Base-by-base conservation (phyloP, 2,113 vertebrate species). In the Arenaria interpres region DNA sequence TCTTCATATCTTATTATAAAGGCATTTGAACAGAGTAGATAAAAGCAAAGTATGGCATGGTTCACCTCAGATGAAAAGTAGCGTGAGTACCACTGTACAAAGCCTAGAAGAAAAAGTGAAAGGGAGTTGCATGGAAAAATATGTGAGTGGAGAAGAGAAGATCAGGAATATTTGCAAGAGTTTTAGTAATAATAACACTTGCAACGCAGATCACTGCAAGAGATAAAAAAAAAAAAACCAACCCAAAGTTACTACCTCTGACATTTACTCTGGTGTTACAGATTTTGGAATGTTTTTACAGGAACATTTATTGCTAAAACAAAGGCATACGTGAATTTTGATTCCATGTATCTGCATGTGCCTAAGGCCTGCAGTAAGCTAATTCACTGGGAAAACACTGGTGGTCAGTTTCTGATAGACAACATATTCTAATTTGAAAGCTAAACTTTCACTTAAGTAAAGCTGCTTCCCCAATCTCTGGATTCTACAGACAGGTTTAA, bases 241-340 rank as follows among this genome's bases (percentile, higher is more conserved):
- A 28, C 8, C 7, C 1, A 4, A 3, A 3, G 1, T 56, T 35
- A 76, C 27, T 53, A 54, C 2, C 6, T 48, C 50, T 71, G 19
- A 14, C 12, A 2, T 69, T 86, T 60, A 50, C 10, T 71, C 7
- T 1, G 1, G 6, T 81, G 8, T 37, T 69, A 50, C 0, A 11
- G 14, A 72, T 89, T 73, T 75, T 85, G 32, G 17, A 60, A 78
- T 51, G 9, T 35, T 95, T 89, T 85, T 85, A 46, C 33, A 66
- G 35, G 86, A 59, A 7, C 9, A 28, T 30, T 53, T 53, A 17
- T 68, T 64, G 48, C 14, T 57, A 77, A 76, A 95, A 84, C 35
- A 90, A 93, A 81, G 35, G 23, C 41, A 77, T 32, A 80, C 0
- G 0, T 43, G 21, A 69, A 87, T 72, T 95, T 83, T 94, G 10